phyloP scores from a whole-genome alignment of 2,888 invertebrate species.

The Malacosoma neustria region DNA sequence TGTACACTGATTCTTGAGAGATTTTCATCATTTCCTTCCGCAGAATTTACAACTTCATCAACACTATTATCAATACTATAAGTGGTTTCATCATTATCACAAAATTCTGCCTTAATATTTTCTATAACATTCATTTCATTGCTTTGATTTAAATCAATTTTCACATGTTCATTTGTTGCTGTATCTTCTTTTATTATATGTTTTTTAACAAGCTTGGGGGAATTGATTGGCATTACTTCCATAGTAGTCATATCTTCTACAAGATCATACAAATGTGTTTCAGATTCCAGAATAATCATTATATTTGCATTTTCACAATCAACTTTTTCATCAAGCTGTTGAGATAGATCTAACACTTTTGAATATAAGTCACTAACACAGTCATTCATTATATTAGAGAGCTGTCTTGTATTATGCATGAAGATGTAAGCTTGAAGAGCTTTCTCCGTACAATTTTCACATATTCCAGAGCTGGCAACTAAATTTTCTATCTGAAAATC shows the following conservation, averaged over 20 bases:
- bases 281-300: slow-evolving; percentile 36
- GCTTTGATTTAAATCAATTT: slow-evolving; percentile 7
- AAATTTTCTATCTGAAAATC: slow-evolving; percentile 27
- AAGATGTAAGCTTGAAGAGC: slow-evolving; percentile 35
- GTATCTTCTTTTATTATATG: slow-evolving; percentile 8
- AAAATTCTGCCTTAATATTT: not conserved
- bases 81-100: not conserved
- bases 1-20: slow-evolving; percentile 4
- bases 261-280: slow-evolving; percentile 20
- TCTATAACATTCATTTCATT: slow-evolving; percentile 1
- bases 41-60: slow-evolving; percentile 11
- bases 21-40: not conserved
- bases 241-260: slow-evolving; percentile 20
- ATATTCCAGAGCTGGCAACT: slow-evolving; percentile 25
- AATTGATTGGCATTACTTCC: slow-evolving; percentile 19
- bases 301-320: slow-evolving; percentile 27
- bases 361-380: slow-evolving; percentile 32
- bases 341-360: slow-evolving; percentile 27
- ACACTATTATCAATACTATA: not conserved
- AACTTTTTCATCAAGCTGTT: slow-evolving; percentile 18
- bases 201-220: slow-evolving; percentile 12
- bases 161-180: not conserved
- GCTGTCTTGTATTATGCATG: slow-evolving; percentile 31
- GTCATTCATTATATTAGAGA: slow-evolving; percentile 25
- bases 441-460: slow-evolving; percentile 32